Base-by-base conservation (phyloP, 2,888 invertebrate species). In the Heteromurus nitidus region DNA sequence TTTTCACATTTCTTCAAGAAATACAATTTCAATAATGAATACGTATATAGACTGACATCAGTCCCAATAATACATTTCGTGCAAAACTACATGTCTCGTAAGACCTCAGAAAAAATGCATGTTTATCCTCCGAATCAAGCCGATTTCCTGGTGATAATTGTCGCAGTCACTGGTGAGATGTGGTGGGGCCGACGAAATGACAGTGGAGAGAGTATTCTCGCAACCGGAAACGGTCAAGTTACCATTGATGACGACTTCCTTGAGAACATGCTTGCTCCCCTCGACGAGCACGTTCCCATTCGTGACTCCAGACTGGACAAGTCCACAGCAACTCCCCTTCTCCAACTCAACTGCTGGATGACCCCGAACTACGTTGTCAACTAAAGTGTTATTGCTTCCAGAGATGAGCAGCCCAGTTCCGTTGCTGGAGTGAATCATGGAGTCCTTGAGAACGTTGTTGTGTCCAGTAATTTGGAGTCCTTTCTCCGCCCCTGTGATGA, bases 101-200 rank as follows among this genome's bases (percentile, higher is more conserved):
- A 55, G n/a, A 24, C 26, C 5, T 24, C 26, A 18, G 55, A 55
- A 55, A 55, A 55, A 28, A 55, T 55, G 55, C 55, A 28, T 55
- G 13, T 42, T 42, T 3, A 55, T n/a, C n/a, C n/a, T n/a, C n/a
- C n/a, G n/a, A n/a, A n/a, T n/a, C n/a, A n/a, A n/a, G n/a, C n/a
- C n/a, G n/a, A n/a, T n/a, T n/a, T n/a, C n/a, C n/a, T n/a, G n/a
- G n/a, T n/a, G n/a, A n/a, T n/a, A n/a, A n/a, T 36, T 36, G 36
- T 13, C 13, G 36, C 36, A 36, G 13, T 36, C 36, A 7, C 13
- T 36, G 36, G 7, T 36, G 13, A 36, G 13, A 36, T 36, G 9
- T 9, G 36, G 36, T 13, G 7, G 9, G 7, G 9, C 36, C 7
- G 36, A 36, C 7, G 36, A 36, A 13, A 36, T 36, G 36, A 36